These are phyloP conservation scores for Drosophila recens DNA, from an alignment of 2,888 invertebrate species.

Conservation along the genomic window DNA sequence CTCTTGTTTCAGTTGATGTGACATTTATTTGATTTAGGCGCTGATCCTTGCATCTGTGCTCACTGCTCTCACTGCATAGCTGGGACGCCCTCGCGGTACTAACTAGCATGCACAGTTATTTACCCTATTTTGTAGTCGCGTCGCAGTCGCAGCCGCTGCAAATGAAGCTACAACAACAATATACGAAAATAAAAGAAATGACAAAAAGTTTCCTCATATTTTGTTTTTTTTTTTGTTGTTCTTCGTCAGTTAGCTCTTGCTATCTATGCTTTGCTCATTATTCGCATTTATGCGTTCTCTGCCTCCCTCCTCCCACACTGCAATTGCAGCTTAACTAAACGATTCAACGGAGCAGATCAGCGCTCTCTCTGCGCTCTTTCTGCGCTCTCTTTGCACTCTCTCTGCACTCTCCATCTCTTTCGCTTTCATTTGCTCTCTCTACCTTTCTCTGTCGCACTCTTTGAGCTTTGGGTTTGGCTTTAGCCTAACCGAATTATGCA, in stretches of 20 bases:
- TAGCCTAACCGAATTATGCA: constrained; percentile 36
- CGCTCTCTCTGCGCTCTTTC: constrained; percentile 20
- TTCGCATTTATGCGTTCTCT: constrained; percentile 75
- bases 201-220: constrained; percentile 48
- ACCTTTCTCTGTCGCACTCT: not conserved
- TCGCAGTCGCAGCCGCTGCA: constrained; percentile 34
- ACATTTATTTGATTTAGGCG: not conserved
- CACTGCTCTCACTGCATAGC: constrained; percentile 52
- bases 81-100: constrained; percentile 70
- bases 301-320: constrained; percentile 1
- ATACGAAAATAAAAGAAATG: constrained; percentile 14
- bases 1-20: constrained; percentile 30
- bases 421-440: constrained; percentile 9
- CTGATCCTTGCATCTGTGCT: constrained; percentile 16
- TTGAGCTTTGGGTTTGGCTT: constrained; percentile 28
- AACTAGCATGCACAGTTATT: constrained; percentile 74
- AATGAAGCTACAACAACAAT: constrained; percentile 16
- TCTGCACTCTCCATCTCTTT: constrained; percentile 4
- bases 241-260: constrained; percentile 55
- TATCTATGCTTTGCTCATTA: constrained; percentile 73
- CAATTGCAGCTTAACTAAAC: constrained; percentile 48
- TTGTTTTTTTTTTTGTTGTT: constrained; percentile 7
- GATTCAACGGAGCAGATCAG: constrained; percentile 43
- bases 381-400: too few species aligned
- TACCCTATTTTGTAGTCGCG: constrained; percentile 77